phyloP scores from a whole-genome alignment of 2,113 vertebrate genomes.

The Loxodonta africana region DNA sequence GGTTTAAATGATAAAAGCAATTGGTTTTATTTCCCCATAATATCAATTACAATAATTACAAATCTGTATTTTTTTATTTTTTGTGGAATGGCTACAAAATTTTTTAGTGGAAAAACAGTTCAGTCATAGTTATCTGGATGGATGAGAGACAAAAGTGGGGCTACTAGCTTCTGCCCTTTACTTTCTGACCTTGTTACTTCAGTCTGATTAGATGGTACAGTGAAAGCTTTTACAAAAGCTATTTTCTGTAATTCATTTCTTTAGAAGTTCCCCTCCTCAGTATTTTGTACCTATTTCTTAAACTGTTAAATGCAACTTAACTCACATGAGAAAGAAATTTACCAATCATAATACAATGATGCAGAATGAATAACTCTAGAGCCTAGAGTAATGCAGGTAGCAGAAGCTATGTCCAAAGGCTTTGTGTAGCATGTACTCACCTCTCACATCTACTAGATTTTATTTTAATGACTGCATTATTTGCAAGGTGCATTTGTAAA shows the following conservation, averaged over 20 bases:
- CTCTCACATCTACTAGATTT: not conserved
- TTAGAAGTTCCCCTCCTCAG: not conserved
- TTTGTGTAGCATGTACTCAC: not conserved
- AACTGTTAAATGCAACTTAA: not conserved
- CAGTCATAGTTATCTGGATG: not conserved
- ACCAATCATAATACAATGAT: not conserved
- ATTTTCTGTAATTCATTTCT: conserved; percentile 22
- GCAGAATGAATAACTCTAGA: not conserved
- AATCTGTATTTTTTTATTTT: not conserved
- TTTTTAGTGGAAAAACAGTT: not conserved
- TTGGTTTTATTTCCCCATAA: not conserved
- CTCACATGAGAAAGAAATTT: not conserved
- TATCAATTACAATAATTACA: not conserved
- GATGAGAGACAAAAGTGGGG: not conserved
- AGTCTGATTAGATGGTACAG: not conserved
- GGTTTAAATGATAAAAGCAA: not conserved
- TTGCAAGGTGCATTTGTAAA: conserved; percentile 15
- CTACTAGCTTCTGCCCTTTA: not conserved
- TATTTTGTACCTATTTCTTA: not conserved
- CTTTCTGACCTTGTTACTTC: not conserved
- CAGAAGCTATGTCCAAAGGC: not conserved
- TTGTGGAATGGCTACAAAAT: not conserved
- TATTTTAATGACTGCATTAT: conserved; percentile 15
- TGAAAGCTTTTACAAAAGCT: not conserved
- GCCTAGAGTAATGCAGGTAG: not conserved